Conservation (phyloP, 2,888 invertebrate genomes). For the Pseudolycoriella hygida region DNA sequence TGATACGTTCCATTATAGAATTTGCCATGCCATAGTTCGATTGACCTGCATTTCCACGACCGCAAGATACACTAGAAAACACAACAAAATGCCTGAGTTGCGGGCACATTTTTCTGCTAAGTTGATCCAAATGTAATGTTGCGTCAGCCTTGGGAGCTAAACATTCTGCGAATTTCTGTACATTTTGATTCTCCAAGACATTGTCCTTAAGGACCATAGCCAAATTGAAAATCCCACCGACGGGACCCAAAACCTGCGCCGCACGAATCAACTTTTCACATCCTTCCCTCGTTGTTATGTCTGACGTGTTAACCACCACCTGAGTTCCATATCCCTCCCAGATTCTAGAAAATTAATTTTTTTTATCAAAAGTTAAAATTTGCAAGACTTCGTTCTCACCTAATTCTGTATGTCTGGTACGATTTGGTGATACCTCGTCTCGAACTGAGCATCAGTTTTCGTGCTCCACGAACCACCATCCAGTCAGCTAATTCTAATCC, state of each 20-base stretch:
- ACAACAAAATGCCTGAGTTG: constrained; percentile 59
- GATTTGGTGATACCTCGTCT: constrained; percentile 62
- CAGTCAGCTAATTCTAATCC: constrained; percentile 78
- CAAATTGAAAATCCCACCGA: constrained; percentile 77
- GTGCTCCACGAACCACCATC: constrained; percentile 67
- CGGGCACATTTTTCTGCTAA: constrained; percentile 39
- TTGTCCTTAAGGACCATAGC: constrained; percentile 66
- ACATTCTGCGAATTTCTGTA: constrained; percentile 46
- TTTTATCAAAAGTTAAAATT: neutral
- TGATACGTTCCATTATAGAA: constrained; percentile 76
- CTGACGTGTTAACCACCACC: constrained; percentile 48
- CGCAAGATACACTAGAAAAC: constrained; percentile 83
- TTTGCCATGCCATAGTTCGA: constrained; percentile 83
- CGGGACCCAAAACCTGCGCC: constrained; percentile 43
- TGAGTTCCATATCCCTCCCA: constrained; percentile 56
- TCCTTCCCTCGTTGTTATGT: constrained; percentile 51
- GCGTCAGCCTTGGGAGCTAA: constrained; percentile 67
- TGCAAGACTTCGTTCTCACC: constrained; percentile 25
- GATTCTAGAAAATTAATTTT: constrained; percentile 28
- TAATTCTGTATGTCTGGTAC: constrained; percentile 58
- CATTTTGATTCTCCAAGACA: constrained; percentile 58
- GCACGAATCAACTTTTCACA: constrained; percentile 49
- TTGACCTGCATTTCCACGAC: constrained; percentile 82
- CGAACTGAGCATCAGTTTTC: constrained; percentile 61
- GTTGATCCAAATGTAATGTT: constrained; percentile 55